Evolutionary conservation across 2,888 invertebrate genomes (phyloP), one percentile per base, ranked within the genome.

Genomic region (Sycophila texana): DNA sequence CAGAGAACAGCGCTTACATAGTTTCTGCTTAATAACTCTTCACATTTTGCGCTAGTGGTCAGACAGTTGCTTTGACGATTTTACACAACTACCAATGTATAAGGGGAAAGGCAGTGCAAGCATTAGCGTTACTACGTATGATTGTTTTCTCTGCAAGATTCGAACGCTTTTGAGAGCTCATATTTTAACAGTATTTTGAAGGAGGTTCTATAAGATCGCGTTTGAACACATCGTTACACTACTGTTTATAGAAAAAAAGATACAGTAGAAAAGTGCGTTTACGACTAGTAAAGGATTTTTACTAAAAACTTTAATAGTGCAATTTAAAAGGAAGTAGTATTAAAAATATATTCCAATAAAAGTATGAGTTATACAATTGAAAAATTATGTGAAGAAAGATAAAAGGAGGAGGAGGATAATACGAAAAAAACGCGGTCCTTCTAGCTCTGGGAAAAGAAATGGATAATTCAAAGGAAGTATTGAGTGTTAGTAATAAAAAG

Each of bases 81-180:
- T 79, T 77, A 77, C 71, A 81, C 71, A 81, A 83, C 84, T 82
- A 82, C 82, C 81, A 85, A 83, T 81, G 78, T 68, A 84, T 10
- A 10, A 83, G 83, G 83, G 83, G 82, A 84, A 83, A 87, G 88
- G 88, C 88, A 88, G 88, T 88, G 88, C 85, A 87, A 87, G 85
- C 87, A 82, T 87, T 82, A 84, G 86, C 83, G 85, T 85, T 84
- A 85, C 83, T 77, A 77, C 78, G 76, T 84, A 80, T 80, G 74
- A 82, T 77, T 74, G 77, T 80, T 73, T 74, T 66, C 47, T 75
- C 49, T 76, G 70, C 63, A 81, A 74, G 70, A 79, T 73, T n/a
- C 16, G 60, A 72, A 75, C 73, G 77, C 71, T 81, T 74, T 65
- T 71, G 61, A 76, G 67, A 80, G 80, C 67, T 76, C 68, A 63